phyloP scores from a whole-genome alignment of 2,888 invertebrate genomes.

The Blera fallax region DNA sequence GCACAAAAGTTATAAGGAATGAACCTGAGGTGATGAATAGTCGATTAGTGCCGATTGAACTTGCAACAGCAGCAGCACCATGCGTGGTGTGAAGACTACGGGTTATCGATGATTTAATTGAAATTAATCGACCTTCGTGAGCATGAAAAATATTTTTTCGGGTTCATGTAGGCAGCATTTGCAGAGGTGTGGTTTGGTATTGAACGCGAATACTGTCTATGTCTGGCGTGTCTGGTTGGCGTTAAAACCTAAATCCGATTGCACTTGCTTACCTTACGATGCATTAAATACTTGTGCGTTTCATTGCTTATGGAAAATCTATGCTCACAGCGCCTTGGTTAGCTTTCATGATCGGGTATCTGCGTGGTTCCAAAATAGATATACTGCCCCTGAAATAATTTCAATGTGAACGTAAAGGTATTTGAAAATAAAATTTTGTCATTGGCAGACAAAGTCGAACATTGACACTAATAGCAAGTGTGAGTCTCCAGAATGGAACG shows the following conservation, averaged over 20 bases:
- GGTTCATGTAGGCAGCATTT: slow-evolving; percentile 34
- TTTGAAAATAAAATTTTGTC: background rate
- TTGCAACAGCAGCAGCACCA: background rate
- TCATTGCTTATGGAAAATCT: background rate
- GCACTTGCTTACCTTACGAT: slow-evolving; percentile 22
- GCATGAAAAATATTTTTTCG: slow-evolving; percentile 35
- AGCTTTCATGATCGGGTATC: background rate
- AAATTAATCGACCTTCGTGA: slow-evolving; percentile 54
- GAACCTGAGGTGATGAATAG: slow-evolving; percentile 26
- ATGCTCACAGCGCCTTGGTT: slow-evolving; percentile 1
- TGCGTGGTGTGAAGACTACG: slow-evolving; percentile 37
- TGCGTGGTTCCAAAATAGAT: background rate
- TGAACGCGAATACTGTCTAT: slow-evolving; percentile 23
- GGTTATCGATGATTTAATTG: slow-evolving; percentile 45
- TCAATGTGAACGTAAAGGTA: background rate
- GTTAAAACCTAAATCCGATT: slow-evolving; percentile 33
- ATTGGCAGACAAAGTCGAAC: background rate
- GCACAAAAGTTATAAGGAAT: background rate
- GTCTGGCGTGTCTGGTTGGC: slow-evolving; percentile 9
- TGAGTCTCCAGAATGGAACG: background rate
- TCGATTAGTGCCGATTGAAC: slow-evolving; percentile 7
- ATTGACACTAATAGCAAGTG: background rate
- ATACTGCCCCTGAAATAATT: background rate
- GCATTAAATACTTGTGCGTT: background rate
- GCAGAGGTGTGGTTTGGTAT: slow-evolving; percentile 45